Conservation (phyloP, 2,113 vertebrate species). For the Diglossa brunneiventris region DNA sequence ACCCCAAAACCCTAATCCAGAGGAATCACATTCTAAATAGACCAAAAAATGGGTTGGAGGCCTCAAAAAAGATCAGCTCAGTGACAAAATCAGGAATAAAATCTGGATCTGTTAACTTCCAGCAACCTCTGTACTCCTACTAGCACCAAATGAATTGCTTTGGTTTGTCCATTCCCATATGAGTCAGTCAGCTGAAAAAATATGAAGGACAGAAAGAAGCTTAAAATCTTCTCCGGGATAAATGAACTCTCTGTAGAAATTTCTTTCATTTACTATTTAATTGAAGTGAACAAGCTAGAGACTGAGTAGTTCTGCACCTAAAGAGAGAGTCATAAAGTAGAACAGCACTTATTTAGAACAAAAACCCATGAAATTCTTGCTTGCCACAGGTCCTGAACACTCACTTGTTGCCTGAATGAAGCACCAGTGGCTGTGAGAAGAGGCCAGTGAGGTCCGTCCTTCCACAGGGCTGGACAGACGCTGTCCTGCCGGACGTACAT, state of each 20-base stretch:
- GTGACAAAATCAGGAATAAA: not conserved
- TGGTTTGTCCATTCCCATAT: not conserved
- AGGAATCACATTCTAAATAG: not conserved
- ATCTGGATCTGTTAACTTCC: not conserved
- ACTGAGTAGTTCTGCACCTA: not conserved
- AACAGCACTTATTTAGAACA: not conserved
- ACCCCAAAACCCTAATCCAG: not conserved
- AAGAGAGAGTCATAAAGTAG: not conserved
- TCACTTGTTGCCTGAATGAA: not conserved
- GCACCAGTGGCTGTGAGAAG: constrained; percentile 3
- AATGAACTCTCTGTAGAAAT: not conserved
- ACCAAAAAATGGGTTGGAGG: not conserved
- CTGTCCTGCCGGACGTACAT: constrained; percentile 43
- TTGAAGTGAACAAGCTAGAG: not conserved
- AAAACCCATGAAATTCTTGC: not conserved
- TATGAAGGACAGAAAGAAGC: not conserved
- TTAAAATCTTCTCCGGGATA: not conserved
- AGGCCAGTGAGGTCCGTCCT: not conserved
- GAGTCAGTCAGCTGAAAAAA: not conserved
- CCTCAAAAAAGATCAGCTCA: not conserved
- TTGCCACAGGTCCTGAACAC: not conserved
- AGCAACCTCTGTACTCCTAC: not conserved
- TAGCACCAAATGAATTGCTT: not conserved
- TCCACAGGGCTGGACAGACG: not conserved
- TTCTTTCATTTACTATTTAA: not conserved